Percentiles rank a stretch among this genome's conserved stretches.
Conservation (phyloP, 2,113 vertebrate genomes). For the Tychaedon coryphoeus region DNA sequence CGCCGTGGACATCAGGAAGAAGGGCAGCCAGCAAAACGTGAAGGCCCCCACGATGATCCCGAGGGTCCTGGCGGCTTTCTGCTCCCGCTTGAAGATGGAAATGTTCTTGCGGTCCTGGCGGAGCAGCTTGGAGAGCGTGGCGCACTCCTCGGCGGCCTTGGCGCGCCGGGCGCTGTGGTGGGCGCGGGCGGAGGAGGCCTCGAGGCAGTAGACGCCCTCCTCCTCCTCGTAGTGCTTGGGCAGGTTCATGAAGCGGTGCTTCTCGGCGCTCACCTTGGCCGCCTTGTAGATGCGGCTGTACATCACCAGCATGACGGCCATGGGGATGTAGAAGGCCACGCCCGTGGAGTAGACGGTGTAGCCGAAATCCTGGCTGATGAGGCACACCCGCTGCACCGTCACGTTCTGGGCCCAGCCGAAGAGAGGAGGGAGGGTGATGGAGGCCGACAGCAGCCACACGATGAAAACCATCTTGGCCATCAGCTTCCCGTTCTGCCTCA, state of each 20-base stretch:
- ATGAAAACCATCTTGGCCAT: slow-evolving; percentile 79
- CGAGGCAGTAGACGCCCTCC: slow-evolving; percentile 59
- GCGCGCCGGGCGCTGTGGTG: slow-evolving; percentile 53
- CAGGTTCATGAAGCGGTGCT: slow-evolving; percentile 72
- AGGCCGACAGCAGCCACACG: slow-evolving; percentile 75
- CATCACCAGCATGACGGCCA: slow-evolving; percentile 76
- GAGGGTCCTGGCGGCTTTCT: slow-evolving; percentile 75
- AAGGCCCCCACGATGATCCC: slow-evolving; percentile 75
- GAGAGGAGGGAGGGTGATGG: slow-evolving; percentile 73
- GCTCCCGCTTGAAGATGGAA: slow-evolving; percentile 79
- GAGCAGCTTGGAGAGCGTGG: slow-evolving; percentile 72
- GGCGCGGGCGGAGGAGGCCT: slow-evolving; percentile 27
- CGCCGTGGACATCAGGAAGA: slow-evolving; percentile 74
- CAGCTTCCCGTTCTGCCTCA: slow-evolving; percentile 72
- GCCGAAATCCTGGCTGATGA: slow-evolving; percentile 78
- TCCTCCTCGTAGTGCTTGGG: slow-evolving; percentile 59
- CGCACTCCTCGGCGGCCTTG: slow-evolving; percentile 66
- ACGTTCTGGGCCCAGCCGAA: slow-evolving; percentile 77
- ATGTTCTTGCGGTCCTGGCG: slow-evolving; percentile 73
- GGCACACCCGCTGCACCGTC: slow-evolving; percentile 68
- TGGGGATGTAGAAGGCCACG: slow-evolving; percentile 78
- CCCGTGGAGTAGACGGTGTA: slow-evolving; percentile 76
- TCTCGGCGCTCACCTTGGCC: slow-evolving; percentile 70
- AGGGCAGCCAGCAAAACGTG: slow-evolving; percentile 75
- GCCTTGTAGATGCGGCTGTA: slow-evolving; percentile 75